Evolutionary conservation across 2,113 vertebrate genomes (phyloP), one percentile per base, ranked within the genome.

Genomic region (Larimichthys polyactis): DNA sequence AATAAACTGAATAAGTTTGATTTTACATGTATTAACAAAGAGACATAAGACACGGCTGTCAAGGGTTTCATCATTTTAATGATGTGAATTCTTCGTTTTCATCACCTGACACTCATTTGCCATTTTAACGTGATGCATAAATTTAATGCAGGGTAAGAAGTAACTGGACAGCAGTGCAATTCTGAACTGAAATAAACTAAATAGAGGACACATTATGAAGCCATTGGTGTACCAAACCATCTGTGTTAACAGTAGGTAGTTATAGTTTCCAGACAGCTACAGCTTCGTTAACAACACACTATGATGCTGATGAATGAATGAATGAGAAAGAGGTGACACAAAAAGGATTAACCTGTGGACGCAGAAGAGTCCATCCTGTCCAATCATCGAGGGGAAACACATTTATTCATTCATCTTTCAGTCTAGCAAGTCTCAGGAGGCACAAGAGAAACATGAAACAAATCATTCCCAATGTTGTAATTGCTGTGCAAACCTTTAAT

Each of bases 1-100:
- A n/a, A 15, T 2, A 27, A 8, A 20, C 1, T 15, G 9, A 60
- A 69, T 19, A 8, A n/a, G 66, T 4, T 40, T 4, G 32, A n/a
- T 79, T 43, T 59, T 10, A 48, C 64, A 40, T 0, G 46, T 20
- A 48, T 20, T 36, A 24, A 49, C 40, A 87, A 12, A 82, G 9
- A 70, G 4, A 55, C 11, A 46, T 2, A 63, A 3, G 36, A 85
- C 60, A 72, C 24, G 0, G 27, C 7, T 68, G 19, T 70, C 14
- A 71, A 67, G 73, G 73, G 65, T 88, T 79, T 70, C 40, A 75
- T 83, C 11, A 78, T 36, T 91, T 93, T 84, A 85, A 86, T 93
- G 11, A 17, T 62, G 58, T 78, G 27, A 84, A 68, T 81, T 70
- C 4, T 27, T 68, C 43, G 80, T 57, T 79, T 58, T 51, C 27